Conservation (phyloP, 2,113 vertebrate genomes). For the Ceyx cyanopectus region DNA sequence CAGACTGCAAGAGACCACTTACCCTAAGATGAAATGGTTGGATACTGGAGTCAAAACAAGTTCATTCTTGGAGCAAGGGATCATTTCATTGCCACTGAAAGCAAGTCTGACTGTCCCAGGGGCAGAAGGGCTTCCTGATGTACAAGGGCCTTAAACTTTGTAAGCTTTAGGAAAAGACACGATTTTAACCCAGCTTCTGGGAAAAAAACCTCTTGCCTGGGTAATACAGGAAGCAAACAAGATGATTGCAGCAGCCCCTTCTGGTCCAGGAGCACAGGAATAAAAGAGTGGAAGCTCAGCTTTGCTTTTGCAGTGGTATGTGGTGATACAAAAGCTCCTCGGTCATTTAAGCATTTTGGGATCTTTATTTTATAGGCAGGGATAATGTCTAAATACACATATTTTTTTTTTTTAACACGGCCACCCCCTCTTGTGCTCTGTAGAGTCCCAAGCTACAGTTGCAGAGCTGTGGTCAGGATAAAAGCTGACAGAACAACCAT, state of each 20-base stretch:
- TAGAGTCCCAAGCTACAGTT: conserved; percentile 53
- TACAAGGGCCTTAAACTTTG: not conserved
- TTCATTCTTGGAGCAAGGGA: not conserved
- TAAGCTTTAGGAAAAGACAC: too few relatives aligned
- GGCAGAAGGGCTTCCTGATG: not conserved
- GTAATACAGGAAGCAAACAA: conserved; percentile 18
- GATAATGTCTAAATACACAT: conserved; percentile 64
- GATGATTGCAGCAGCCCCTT: not conserved
- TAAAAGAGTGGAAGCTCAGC: not conserved
- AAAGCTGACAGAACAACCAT: conserved; percentile 67
- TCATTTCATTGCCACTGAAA: not conserved
- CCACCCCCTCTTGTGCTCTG: conserved; percentile 44
- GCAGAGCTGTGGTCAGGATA: conserved; percentile 69
- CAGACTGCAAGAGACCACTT: not conserved
- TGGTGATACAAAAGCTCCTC: not conserved
- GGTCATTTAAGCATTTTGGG: conserved; percentile 47
- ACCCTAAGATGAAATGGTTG: not conserved
- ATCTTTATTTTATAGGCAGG: conserved; percentile 67
- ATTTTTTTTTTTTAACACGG: conserved; percentile 51
- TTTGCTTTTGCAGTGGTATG: not conserved
- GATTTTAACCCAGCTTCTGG: too few relatives aligned
- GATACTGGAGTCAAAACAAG: not conserved
- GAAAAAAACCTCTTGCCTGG: not conserved
- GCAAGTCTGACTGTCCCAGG: not conserved
- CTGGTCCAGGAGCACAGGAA: not conserved